A percentile compares a stretch with the other conserved stretches of the same genome.
Conservation (phyloP, 1,140 invertebrate genomes). For the Magallana angulata region DNA sequence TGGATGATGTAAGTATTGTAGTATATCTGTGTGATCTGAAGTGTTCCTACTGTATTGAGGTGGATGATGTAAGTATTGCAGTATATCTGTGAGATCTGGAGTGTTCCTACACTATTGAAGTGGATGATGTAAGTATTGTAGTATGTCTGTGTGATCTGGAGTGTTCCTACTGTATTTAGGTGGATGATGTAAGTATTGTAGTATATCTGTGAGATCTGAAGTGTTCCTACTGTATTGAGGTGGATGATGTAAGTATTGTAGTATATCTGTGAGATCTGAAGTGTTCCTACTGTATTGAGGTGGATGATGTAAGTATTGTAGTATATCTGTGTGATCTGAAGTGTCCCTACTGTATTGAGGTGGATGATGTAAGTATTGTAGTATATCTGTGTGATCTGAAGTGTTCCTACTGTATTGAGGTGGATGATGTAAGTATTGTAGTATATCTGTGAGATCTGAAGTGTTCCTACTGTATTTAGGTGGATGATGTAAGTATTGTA, state of each 20-base stretch:
- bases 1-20: conserved; percentile 2
- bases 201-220: too few species aligned
- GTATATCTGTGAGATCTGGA: too few species aligned
- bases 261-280: conserved; percentile 81
- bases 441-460: too few species aligned
- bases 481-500: conserved; percentile 87
- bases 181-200: too few species aligned
- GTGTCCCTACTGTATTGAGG: not conserved
- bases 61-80: conserved; percentile 83
- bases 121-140: too few species aligned
- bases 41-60: conserved; percentile 83
- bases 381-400: conserved; percentile 82
- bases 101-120: too few species aligned
- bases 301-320: not conserved
- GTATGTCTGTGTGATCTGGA: too few species aligned
- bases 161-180: too few species aligned
- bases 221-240: too few species aligned
- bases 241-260: too few species aligned
- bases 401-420: conserved; percentile 87
- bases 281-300: conserved; percentile 87
- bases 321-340: not conserved
- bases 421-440: not conserved
- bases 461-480: conserved; percentile 87
- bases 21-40: not conserved
- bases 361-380: not conserved